Percentiles rank a stretch among this genome's conserved stretches.
Conservation (phyloP, 1,140 invertebrate species). For the Propsilocerus akamusi region DNA sequence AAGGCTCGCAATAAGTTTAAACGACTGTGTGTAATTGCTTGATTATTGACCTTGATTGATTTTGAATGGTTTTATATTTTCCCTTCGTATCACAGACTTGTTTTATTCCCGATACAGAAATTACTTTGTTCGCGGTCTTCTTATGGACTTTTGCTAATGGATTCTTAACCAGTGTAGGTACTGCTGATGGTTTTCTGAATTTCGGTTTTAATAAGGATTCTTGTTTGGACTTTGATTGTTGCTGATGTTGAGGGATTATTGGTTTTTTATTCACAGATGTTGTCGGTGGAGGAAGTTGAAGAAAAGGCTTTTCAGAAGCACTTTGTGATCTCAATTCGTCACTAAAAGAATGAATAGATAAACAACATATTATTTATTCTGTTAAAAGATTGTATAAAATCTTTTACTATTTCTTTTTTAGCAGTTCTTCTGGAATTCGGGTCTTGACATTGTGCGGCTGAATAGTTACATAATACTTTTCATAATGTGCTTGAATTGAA, state of each 20-base stretch:
- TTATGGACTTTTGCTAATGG: background rate
- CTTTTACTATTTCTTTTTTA: slow-evolving; percentile 16
- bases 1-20: slow-evolving; percentile 18
- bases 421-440: slow-evolving; percentile 17
- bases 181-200: background rate
- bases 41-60: background rate
- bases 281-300: too few relatives aligned
- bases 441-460: slow-evolving; percentile 12
- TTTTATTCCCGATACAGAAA: background rate
- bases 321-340: slow-evolving; percentile 7
- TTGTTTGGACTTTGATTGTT: background rate
- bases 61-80: background rate
- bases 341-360: slow-evolving; percentile 9
- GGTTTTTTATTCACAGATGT: background rate
- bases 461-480: slow-evolving; percentile 12
- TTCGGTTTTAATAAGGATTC: slow-evolving; percentile 1
- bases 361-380: background rate
- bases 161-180: background rate
- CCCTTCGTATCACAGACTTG: background rate
- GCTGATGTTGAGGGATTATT: background rate
- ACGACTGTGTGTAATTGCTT: slow-evolving; percentile 10
- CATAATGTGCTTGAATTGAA: slow-evolving; percentile 15
- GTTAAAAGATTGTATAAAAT: background rate
- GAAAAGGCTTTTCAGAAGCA: background rate
- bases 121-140: background rate